phyloP scores from a whole-genome alignment of 2,113 vertebrate species.

The Delphinus delphis region DNA sequence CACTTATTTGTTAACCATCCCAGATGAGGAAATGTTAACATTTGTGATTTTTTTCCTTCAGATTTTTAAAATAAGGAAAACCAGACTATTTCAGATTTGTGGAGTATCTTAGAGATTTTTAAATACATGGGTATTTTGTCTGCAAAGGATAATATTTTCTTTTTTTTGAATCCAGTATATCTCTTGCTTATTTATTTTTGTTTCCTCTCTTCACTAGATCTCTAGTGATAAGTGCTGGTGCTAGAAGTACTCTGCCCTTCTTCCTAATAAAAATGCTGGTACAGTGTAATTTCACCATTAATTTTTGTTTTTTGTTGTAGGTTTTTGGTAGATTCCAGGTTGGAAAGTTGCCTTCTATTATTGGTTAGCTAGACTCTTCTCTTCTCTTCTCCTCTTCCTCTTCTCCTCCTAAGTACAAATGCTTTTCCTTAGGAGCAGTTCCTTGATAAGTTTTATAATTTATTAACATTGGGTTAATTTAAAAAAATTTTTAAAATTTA shows the following conservation, averaged over 20 bases:
- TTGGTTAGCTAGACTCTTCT: too few relatives aligned
- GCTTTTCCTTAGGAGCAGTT: neutral
- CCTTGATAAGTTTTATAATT: too few relatives aligned
- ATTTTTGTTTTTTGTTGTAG: neutral
- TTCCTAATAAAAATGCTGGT: neutral
- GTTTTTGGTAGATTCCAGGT: neutral
- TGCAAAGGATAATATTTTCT: neutral
- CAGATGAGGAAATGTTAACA: neutral
- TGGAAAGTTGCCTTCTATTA: neutral
- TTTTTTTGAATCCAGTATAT: accelerated
- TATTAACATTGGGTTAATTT: neutral
- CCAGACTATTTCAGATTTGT: neutral
- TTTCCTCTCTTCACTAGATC: neutral
- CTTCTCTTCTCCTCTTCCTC: neutral
- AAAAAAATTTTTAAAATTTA: too few relatives aligned
- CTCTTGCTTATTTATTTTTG: too few relatives aligned
- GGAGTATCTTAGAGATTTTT: neutral
- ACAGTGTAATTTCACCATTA: accelerated
- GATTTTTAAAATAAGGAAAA: neutral
- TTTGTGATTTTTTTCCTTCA: neutral
- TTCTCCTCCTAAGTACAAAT: accelerated
- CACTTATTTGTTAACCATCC: neutral
- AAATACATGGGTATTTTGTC: neutral
- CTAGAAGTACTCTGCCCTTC: neutral
- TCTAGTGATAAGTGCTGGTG: neutral